Conservation (phyloP, 1,140 invertebrate species). For the Dreissena polymorpha region DNA sequence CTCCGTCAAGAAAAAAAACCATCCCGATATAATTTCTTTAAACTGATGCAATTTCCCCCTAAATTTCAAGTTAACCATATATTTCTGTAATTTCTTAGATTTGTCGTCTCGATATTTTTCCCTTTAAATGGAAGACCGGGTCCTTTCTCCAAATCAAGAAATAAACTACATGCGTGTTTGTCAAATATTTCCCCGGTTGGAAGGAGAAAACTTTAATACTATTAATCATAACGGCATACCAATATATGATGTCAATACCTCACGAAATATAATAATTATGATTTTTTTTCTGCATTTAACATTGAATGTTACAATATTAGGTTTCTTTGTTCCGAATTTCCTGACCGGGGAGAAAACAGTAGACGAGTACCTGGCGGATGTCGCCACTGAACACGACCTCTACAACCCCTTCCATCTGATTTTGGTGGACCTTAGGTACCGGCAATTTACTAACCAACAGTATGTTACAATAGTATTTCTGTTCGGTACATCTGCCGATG, state of each 20-base stretch:
- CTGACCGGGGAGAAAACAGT: background rate
- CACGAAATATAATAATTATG: background rate
- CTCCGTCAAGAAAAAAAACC: background rate
- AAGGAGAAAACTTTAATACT: background rate
- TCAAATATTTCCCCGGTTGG: background rate
- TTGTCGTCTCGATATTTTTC: background rate
- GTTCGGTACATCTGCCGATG: background rate
- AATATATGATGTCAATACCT: background rate
- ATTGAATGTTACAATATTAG: constrained; percentile 10
- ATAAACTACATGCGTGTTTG: background rate
- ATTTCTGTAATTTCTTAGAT: background rate
- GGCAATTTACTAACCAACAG: background rate
- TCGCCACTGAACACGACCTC: background rate
- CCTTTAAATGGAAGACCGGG: background rate
- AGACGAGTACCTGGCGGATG: constrained; percentile 12
- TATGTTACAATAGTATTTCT: background rate
- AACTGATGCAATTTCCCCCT: background rate
- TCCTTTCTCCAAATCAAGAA: background rate
- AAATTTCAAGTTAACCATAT: background rate
- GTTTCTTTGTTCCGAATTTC: constrained; percentile 35
- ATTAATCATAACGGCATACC: background rate
- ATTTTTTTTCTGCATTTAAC: background rate
- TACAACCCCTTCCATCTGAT: constrained; percentile 49
- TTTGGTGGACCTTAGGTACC: constrained; percentile 30
- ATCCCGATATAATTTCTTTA: background rate